Evolutionary conservation across 2,797 vertebrate genomes (phyloP), one percentile per base, ranked within the genome.

Genomic region (Emys orbicularis): DNA sequence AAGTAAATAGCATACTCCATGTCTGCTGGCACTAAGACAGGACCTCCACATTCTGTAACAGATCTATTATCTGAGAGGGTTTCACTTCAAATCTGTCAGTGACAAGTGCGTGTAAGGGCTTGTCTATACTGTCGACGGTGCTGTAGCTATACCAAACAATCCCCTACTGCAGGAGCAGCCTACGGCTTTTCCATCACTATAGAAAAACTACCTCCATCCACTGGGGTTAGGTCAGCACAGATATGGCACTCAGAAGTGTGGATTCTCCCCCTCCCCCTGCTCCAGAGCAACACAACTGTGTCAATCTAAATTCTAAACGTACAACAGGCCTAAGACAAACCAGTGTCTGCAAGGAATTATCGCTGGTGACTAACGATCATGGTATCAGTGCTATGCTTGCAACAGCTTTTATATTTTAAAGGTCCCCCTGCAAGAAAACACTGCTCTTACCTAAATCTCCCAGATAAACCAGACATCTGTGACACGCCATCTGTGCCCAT

Each of bases 401-500:
- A 76, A 27, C 15, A 18, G 0, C 25, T 50, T 41, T 5, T 16
- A 11, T 1, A 7, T 1, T 15, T 5, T 13, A 41, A 61, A 29
- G 59, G 41, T 8, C 44, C 37, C 37, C 79, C 53, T 41, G 37
- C 31, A 74, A 49, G 50, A 3, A 1, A 3, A 50, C 53, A 93
- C 52, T 88, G 59, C 53, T 92, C 98, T 99, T 98, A 99, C 99
- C 99, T 7, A 99, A 98, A 97, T 99, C 99, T 93, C 99, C 99
- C 89, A 99, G 98, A 97, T 99, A 99, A 84, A 99, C 99, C 90
- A 99, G 98, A 94, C 99, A 99, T 57, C 99, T 98, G 98, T 99
- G 99, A 95, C 99, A 99, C 0, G 99, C 99, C 99, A 99, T 99
- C 98, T 99, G 99, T 1, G 99, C 99, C 99, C 99, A 99, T 61